Percentiles rank a stretch among this genome's conserved stretches.
Conservation (phyloP, 2,113 vertebrate species). For the Amphiprion percula region DNA sequence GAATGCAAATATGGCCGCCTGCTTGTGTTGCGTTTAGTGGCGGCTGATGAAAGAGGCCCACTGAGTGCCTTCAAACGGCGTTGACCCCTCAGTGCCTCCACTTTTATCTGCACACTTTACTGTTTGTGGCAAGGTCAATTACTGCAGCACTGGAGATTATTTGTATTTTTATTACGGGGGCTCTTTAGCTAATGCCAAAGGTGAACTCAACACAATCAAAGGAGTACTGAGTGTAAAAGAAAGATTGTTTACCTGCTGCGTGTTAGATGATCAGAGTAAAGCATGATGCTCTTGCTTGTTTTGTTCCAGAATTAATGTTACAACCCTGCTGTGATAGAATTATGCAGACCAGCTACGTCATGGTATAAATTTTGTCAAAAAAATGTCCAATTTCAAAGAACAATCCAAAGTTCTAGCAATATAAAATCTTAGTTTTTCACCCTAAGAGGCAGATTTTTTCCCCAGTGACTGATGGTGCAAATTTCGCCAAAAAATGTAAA, state of each 20-base stretch:
- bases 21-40: conserved; percentile 40
- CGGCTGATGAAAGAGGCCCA: background rate
- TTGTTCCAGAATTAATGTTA: no score
- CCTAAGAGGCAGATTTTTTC: no score
- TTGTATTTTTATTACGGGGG: conserved; percentile 44
- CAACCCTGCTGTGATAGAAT: no score
- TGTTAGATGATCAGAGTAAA: no score
- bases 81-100: conserved; percentile 55
- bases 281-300: no score
- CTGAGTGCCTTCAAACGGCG: conserved; percentile 65
- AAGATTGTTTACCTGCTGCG: background rate
- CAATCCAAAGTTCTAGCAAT: no score
- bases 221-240: background rate
- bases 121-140: conserved; percentile 63
- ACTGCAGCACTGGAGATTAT: conserved; percentile 35
- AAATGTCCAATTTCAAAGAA: no score
- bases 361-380: no score
- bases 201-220: conserved; percentile 10
- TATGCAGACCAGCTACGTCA: no score
- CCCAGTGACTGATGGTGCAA: no score
- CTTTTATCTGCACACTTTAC: conserved; percentile 63
- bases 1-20: conserved; percentile 73
- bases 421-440: no score
- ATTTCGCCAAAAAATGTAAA: no score
- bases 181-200: conserved; percentile 38